Evolutionary conservation across 2,888 invertebrate species (phyloP), one percentile per base, ranked within the genome.

Genomic region (Sipha maydis): DNA sequence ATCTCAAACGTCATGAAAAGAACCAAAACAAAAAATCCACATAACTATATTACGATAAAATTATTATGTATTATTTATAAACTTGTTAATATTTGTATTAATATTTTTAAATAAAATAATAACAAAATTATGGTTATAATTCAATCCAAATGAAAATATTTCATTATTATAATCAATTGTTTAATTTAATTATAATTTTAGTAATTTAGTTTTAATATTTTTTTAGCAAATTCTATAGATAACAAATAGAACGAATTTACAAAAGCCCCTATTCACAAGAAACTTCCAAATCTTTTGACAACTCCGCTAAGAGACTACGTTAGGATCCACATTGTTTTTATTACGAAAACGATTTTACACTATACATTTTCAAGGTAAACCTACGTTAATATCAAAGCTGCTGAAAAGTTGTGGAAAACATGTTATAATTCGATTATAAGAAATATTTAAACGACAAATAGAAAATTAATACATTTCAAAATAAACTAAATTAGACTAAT

Each of bases 281-380:
- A 82, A 82, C 41, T 41, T 82, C 48, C 14, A 31, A 71, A 83
- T 71, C 25, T 48, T 71, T 83, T 83, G 31, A 71, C 82, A 71
- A 71, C 31, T 31, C 80, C 69, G 11, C 48, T 14, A 41, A 71
- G 21, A 25, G 82, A 48, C 48, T 83, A 31, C 28, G 9, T 28
- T 69, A 11, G 69, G 4, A 80, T 28, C 31, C 69, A 69, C 41
- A 3, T 21, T 8, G 19, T 67, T 41, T 9, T 21, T 8, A 82
- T 48, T 69, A 82, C 28, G 69, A 69, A 69, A 69, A 82, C 69
- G n/a, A 82, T 69, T 69, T 69, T 48, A 48, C 48, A 31, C 21
- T 38, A 69, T 28, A 82, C 41, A 82, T 28, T 69, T 69, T 69
- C 41, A n/a, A 82, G 82, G 69, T 28, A 5, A 69, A 3, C 9